A percentile compares a stretch with the other conserved stretches of the same genome.
Conservation (phyloP, 2,888 invertebrate species). For the Rhagonycha fulva region DNA sequence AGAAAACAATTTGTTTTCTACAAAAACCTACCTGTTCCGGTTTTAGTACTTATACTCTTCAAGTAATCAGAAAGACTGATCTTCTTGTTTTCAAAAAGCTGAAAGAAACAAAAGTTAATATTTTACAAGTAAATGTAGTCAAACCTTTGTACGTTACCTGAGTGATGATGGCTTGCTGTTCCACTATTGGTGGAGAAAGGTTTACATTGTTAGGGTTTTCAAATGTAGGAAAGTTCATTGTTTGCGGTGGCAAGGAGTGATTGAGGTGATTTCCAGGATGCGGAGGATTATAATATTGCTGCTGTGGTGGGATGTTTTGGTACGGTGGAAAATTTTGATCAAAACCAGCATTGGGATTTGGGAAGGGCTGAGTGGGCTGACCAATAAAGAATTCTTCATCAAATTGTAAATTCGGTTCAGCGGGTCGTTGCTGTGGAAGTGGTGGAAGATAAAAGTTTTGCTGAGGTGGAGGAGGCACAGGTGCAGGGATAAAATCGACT, state of each 20-base stretch:
- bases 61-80: constrained; percentile 52
- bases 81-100: constrained; percentile 53
- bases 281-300: neutral
- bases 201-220: neutral
- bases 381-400: constrained; percentile 51
- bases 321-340: neutral
- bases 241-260: neutral
- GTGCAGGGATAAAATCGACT: constrained; percentile 30
- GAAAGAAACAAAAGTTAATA: constrained; percentile 29
- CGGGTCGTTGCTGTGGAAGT: constrained; percentile 5
- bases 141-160: neutral
- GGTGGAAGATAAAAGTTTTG: constrained; percentile 13
- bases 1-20: neutral
- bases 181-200: neutral
- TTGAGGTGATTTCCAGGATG: neutral
- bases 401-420: constrained; percentile 33
- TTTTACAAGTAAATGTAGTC: neutral
- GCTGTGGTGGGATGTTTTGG: neutral
- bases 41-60: constrained; percentile 47
- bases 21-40: constrained; percentile 47
- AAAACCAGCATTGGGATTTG: neutral
- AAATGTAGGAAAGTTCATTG: neutral
- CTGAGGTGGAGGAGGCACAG: constrained; percentile 34
- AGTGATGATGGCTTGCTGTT: neutral
- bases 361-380: constrained; percentile 19